These are phyloP conservation scores for Vidua macroura DNA, from an alignment of 2,113 vertebrate genomes.

Conservation along the genomic window DNA sequence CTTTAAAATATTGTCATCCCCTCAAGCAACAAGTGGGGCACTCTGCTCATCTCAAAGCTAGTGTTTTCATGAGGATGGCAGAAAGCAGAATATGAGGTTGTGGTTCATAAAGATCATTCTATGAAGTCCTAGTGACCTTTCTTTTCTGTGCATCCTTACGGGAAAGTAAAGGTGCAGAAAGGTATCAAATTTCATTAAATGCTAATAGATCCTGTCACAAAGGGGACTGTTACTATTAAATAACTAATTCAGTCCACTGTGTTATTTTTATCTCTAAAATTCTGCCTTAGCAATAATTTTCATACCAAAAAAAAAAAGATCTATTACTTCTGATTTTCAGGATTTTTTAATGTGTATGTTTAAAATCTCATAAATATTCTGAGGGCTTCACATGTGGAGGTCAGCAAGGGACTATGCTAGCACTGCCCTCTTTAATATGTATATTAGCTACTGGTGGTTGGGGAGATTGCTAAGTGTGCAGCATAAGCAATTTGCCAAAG, in stretches of 20 bases:
- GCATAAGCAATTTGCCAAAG: slow-evolving; percentile 42
- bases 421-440: slow-evolving; percentile 56
- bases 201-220: not conserved
- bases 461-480: slow-evolving; percentile 34
- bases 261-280: slow-evolving; percentile 11
- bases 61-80: not conserved
- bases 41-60: not conserved
- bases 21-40: not conserved
- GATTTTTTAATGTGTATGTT: not conserved
- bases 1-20: not conserved
- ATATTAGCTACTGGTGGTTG: slow-evolving; percentile 38
- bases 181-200: not conserved
- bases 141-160: not conserved
- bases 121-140: not conserved
- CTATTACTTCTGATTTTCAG: not conserved
- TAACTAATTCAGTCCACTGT: not conserved
- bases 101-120: not conserved
- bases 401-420: slow-evolving; percentile 38
- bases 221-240: not conserved
- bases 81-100: not conserved
- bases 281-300: not conserved
- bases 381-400: slow-evolving; percentile 7
- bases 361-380: slow-evolving; percentile 37
- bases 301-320: not conserved
- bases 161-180: not conserved